phyloP scores from a whole-genome alignment of 2,888 invertebrate species.

The Charanyca ferruginea region DNA sequence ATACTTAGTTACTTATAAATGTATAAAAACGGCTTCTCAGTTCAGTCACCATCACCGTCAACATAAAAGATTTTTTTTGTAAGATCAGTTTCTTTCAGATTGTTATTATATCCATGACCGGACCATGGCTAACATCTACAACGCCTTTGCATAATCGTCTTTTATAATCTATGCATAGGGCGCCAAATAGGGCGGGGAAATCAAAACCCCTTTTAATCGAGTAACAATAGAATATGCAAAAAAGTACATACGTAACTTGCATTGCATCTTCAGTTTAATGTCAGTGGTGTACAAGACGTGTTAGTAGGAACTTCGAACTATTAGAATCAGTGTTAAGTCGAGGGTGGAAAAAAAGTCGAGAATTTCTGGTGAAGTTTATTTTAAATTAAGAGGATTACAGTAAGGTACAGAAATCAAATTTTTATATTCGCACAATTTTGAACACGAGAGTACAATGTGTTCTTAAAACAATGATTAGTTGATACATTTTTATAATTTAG shows the following conservation, averaged over 20 bases:
- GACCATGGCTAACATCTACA: slow-evolving; percentile 44
- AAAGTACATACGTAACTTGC: slow-evolving; percentile 71
- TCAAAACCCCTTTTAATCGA: slow-evolving; percentile 75
- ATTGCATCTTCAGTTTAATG: slow-evolving; percentile 69
- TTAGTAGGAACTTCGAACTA: slow-evolving; percentile 71
- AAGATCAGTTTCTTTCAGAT: neutral
- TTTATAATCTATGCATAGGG: slow-evolving; percentile 48
- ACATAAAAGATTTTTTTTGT: neutral
- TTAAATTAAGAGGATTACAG: slow-evolving; percentile 63
- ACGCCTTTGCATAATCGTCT: slow-evolving; percentile 63
- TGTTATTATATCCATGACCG: slow-evolving; percentile 17
- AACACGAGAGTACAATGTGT: slow-evolving; percentile 60
- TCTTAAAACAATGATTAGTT: slow-evolving; percentile 37
- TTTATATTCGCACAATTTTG: slow-evolving; percentile 46
- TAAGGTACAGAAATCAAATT: slow-evolving; percentile 56
- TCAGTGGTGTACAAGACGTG: slow-evolving; percentile 80
- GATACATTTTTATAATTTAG: slow-evolving; percentile 33
- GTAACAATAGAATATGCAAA: slow-evolving; percentile 81
- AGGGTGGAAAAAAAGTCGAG: slow-evolving; percentile 60
- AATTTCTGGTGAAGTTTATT: slow-evolving; percentile 77
- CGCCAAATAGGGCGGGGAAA: slow-evolving; percentile 77
- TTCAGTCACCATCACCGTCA: neutral
- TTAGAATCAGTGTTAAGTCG: slow-evolving; percentile 37
- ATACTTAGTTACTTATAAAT: no score
- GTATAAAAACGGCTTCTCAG: no score